phyloP scores from a whole-genome alignment of 1,140 invertebrate genomes.

The Ceratosolen fusciceps region DNA sequence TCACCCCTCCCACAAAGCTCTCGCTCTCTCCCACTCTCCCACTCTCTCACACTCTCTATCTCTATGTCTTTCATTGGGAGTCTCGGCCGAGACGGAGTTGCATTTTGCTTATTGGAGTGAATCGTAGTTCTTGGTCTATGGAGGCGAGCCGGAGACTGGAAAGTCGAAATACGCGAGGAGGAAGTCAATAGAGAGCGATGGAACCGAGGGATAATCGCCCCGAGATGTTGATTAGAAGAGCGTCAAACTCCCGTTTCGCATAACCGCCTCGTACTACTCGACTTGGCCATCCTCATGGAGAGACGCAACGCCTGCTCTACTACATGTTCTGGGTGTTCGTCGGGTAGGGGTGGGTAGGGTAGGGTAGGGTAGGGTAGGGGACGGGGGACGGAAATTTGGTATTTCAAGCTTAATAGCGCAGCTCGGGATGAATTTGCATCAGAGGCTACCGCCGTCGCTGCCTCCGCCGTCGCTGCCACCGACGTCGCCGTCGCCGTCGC shows the following conservation, averaged over 20 bases:
- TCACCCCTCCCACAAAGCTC: no score
- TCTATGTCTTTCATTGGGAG: no score
- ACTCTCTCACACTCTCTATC: no score
- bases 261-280: background rate
- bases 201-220: conserved; percentile 11
- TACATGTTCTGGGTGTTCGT: background rate
- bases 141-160: background rate
- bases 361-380: conserved; percentile 33
- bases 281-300: background rate
- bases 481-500: background rate
- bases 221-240: conserved; percentile 40
- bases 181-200: background rate
- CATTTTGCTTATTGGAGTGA: background rate
- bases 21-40: no score
- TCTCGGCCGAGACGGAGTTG: background rate
- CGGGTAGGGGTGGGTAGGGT: background rate
- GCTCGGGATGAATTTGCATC: conserved; percentile 39
- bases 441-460: background rate
- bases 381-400: conserved; percentile 51
- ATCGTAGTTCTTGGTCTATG: background rate
- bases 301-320: background rate
- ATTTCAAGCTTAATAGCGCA: conserved; percentile 54
- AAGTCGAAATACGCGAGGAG: conserved; percentile 12
- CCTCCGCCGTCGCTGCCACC: background rate
- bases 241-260: conserved; percentile 22